Evolutionary conservation across 2,113 vertebrate species (phyloP), one percentile per base, ranked within the genome.

Genomic region (Carettochelys insculpta): DNA sequence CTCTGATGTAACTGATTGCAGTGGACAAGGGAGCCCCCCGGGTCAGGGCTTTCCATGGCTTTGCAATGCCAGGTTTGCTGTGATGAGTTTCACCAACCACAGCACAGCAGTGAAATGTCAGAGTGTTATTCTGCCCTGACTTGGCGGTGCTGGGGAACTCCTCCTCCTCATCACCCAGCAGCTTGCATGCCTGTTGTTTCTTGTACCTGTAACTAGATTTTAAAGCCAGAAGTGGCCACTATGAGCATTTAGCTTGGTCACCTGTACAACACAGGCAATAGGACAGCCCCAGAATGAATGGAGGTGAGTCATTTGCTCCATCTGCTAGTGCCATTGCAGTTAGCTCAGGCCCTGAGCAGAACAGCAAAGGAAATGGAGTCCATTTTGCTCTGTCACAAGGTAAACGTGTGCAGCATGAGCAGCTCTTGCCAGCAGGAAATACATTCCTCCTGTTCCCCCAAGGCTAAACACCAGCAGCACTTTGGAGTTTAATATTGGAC

Each of bases 161-260:
- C 14, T 1, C 4, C 38, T 1, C n/a, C n/a, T n/a, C n/a, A n/a
- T n/a, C n/a, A n/a, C 6, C 22, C 34, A 38, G n/a, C 20, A 38
- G n/a, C 12, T 48, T 51, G 24, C 7, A 38, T 51, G 13, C 4
- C 22, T 71, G 20, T 38, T 27, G 77, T 27, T 53, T 38, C 6
- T 7, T 58, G 56, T 58, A 31, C 31, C 16, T 61, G 34, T n/a
- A 16, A 6, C 31, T 61, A 34, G 58, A 61, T 61, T 34, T 29
- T 61, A 7, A 61, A 61, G 14, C 31, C 58, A 34, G 58, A 61
- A 34, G 16, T 34, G 56, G 34, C 58, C 58, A 8, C 31, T 61
- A 13, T 17, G 14, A 61, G 31, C 58, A 61, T 34, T 58, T 34
- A 61, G 31, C 29, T 31, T n/a, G 31, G 34, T 14, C 58, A 7